Base-by-base conservation (phyloP, 2,113 vertebrate genomes). In the Chaetodon auriga region DNA sequence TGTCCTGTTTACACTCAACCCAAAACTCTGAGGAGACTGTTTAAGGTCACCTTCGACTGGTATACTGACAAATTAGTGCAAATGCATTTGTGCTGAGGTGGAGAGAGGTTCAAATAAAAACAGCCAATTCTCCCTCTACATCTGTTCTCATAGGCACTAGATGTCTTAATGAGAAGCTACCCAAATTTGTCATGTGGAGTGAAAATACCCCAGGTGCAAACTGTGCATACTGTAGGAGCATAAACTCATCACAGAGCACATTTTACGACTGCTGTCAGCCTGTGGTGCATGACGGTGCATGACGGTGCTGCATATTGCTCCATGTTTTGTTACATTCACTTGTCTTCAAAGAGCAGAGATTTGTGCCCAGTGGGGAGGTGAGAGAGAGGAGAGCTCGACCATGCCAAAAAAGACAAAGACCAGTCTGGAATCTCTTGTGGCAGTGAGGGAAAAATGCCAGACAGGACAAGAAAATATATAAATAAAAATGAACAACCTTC, bases 331-430 rank as follows among this genome's bases (percentile, higher is more conserved):
- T 85, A 65, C 83, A 84, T 72, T 81, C 70, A 85, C 82, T 88
- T 62, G 69, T 84, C 87, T 89, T 90, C 86, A 90, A 85, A 89
- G 85, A 81, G 55, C 49, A 74, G 83, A 85, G 76, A 77, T 87
- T 81, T 84, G 68, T 82, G 84, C 91, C 87, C 84, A 77, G 55
- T 84, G 87, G 82, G 85, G 72, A 87, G 82, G 75, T 79, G 77
- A 86, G 83, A 68, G 79, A 80, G 85, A 72, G 81, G 81, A 88
- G 80, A 88, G 69, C 69, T 76, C 41, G n/a, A 58, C 55, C 81
- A 74, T 75, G 89, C 76, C 87, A 82, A 75, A 75, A 83, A 78
- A 84, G 63, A 90, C 84, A 87, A 90, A 86, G 74, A 78, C 74
- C 71, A 57, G 82, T 75, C 74, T 57, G 68, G 54, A 85, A 84